A percentile compares a stretch with the other conserved stretches of the same genome.
phyloP scores from a whole-genome alignment of 2,888 invertebrate species.

The Tholera decimalis region DNA sequence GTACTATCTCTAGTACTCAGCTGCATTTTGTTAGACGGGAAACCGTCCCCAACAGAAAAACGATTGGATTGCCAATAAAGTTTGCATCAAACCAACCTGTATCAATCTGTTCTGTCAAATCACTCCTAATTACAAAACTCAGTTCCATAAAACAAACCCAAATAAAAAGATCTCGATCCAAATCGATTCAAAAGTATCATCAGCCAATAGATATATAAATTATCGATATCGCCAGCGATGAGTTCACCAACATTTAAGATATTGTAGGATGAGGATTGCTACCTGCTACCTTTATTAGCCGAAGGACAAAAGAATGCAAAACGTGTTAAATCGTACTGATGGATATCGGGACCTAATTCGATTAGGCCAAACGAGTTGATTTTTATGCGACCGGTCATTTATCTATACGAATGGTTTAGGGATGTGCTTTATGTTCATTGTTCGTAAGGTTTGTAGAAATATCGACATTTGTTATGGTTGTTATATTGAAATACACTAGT shows the following conservation, averaged over 20 bases:
- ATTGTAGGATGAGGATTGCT: constrained; percentile 81
- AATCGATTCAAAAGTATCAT: constrained; percentile 73
- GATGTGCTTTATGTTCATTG: constrained; percentile 60
- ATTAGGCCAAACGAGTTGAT: constrained; percentile 90
- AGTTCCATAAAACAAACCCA: constrained; percentile 46
- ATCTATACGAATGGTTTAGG: constrained; percentile 83
- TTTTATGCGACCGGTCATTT: constrained; percentile 88
- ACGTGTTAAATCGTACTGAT: constrained; percentile 90
- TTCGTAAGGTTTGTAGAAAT: neutral
- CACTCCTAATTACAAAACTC: constrained; percentile 37
- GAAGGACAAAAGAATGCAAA: constrained; percentile 88
- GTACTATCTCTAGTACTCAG: no score
- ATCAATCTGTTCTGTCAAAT: constrained; percentile 2
- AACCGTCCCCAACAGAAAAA: no score
- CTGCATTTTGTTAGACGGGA: no score
- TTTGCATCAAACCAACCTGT: neutral
- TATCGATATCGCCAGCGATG: constrained; percentile 81
- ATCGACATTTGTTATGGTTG: neutral
- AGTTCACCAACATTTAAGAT: constrained; percentile 89
- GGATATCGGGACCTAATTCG: constrained; percentile 89
- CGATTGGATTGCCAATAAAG: neutral
- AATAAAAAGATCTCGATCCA: constrained; percentile 58
- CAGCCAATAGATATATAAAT: constrained; percentile 79
- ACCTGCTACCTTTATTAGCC: constrained; percentile 89
- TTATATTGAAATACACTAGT: neutral